Base-by-base conservation (phyloP, 2,797 vertebrate genomes). In the Sorex maritimensis region DNA sequence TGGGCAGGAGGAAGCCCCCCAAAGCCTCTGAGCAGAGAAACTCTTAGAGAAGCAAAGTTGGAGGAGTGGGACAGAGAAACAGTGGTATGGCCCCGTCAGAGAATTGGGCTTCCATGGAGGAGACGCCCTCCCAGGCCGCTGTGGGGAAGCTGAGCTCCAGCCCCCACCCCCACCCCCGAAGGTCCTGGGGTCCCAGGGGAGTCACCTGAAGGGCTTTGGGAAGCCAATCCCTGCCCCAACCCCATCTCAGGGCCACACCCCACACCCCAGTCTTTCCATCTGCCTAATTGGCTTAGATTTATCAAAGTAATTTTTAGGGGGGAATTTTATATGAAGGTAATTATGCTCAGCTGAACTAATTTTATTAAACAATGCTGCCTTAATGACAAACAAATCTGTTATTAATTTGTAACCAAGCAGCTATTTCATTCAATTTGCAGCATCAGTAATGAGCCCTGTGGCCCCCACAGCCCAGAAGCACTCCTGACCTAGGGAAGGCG, bases 251-350 rank as follows among this genome's bases (percentile, higher is more conserved):
- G 68, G 71, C 63, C 91, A 93, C 77, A 24, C 21, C 30, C 58
- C 26, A 69, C 15, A 26, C 72, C 46, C 71, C 24, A 86, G 44
- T 96, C 96, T 92, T 89, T 94, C 95, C 49, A 86, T 96, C 71
- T 87, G 63, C 95, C 94, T 98, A 98, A 98, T 96, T 97, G 98
- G 97, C 95, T 98, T 97, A 97, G 97, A 97, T 98, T 98, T 98
- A 98, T 98, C 97, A 98, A 98, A 97, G 97, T 98, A 98, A 98
- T 98, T 98, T 98, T 98, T 98, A 98, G 98, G 98, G 97, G 96
- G 81, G 96, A 97, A 97, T 92, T 98, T 94, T 73, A 90, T 93
- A 93, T 97, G 97, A 97, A 97, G 97, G 98, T 98, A 98, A 99
- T 99, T 98, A 98, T 83, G 93, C 97, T 98, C 97, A 97, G 96